Conservation (phyloP, 2,113 vertebrate species). For the Callionymus lyra region DNA sequence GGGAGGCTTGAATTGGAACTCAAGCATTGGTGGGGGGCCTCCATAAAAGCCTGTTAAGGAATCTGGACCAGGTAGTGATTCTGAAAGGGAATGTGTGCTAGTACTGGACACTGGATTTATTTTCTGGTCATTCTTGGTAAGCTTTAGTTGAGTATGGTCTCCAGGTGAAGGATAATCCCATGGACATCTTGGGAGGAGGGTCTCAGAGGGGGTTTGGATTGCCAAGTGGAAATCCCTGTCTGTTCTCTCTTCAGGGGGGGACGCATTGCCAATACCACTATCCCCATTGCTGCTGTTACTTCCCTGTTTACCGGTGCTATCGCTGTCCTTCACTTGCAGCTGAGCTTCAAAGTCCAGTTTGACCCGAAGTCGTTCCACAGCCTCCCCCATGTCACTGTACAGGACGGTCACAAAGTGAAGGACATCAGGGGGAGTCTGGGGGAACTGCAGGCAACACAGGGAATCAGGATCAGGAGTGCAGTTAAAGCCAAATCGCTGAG, state of each 20-base stretch:
- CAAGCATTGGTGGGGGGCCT: conserved; percentile 66
- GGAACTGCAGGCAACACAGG: conserved; percentile 85
- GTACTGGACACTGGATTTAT: conserved; percentile 26
- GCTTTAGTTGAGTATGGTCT: conserved; percentile 57
- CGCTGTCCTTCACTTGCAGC: conserved; percentile 68
- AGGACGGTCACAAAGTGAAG: conserved; percentile 88
- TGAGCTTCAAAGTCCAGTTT: conserved; percentile 79
- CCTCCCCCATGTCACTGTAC: conserved; percentile 84
- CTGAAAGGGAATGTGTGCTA: conserved; percentile 53
- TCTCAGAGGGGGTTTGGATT: conserved; percentile 62
- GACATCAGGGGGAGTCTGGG: conserved; percentile 77
- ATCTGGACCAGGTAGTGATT: conserved; percentile 56
- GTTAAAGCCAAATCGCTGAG: conserved; percentile 78
- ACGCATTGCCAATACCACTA: conserved; percentile 83
- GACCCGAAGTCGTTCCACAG: conserved; percentile 78
- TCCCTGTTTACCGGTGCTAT: conserved; percentile 54
- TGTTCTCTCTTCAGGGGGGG: conserved; percentile 79
- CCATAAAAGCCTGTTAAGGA: conserved; percentile 52
- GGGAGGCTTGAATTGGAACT: conserved; percentile 68
- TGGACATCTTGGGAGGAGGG: conserved; percentile 67
- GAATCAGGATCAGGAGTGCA: conserved; percentile 87
- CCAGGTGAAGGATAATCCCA: conserved; percentile 70
- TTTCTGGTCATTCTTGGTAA: conserved; percentile 46
- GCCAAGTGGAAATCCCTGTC: conserved; percentile 78
- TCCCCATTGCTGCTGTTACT: conserved; percentile 88